These are phyloP conservation scores for Erynnis tages DNA, from an alignment of 2,888 invertebrate genomes.

Conservation along the genomic window DNA sequence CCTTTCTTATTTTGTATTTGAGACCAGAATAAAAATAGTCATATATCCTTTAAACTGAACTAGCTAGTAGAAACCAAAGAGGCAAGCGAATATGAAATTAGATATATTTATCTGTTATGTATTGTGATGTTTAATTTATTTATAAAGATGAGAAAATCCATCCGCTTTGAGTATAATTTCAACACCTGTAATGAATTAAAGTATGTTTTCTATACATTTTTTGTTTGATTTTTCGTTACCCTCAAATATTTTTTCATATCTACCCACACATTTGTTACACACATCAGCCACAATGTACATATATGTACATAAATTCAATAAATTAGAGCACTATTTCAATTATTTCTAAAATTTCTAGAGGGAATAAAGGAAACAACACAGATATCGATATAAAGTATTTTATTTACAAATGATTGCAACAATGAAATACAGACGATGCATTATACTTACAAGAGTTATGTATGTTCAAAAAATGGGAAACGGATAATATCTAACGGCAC, in stretches of 20 bases:
- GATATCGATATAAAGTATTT: slow-evolving; percentile 51
- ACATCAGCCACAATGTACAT: no score
- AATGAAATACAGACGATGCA: slow-evolving; percentile 81
- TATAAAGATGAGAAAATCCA: slow-evolving; percentile 43
- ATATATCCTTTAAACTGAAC: slow-evolving; percentile 22
- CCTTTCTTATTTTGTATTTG: no score
- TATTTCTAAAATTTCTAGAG: background rate
- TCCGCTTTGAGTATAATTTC: slow-evolving; percentile 48
- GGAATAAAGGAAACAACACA: slow-evolving; percentile 4
- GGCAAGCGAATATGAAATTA: slow-evolving; percentile 63
- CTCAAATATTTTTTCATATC: no score
- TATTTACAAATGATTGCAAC: slow-evolving; percentile 84
- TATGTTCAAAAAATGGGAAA: slow-evolving; percentile 77
- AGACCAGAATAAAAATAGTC: slow-evolving; percentile 11
- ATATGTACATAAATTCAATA: no score
- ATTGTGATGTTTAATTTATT: slow-evolving; percentile 78
- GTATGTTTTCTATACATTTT: slow-evolving; percentile 49
- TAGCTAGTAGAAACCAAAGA: slow-evolving; percentile 82
- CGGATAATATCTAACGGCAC: slow-evolving; percentile 79
- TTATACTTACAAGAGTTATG: slow-evolving; percentile 78
- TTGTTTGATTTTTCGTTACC: slow-evolving; percentile 42
- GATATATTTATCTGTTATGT: slow-evolving; percentile 75
- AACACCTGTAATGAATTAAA: slow-evolving; percentile 54
- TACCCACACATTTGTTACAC: no score
- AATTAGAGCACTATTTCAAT: no score